Percentiles rank a stretch among this genome's conserved stretches.
phyloP scores from a whole-genome alignment of 1,140 invertebrate species.

The Coelopa frigida region DNA sequence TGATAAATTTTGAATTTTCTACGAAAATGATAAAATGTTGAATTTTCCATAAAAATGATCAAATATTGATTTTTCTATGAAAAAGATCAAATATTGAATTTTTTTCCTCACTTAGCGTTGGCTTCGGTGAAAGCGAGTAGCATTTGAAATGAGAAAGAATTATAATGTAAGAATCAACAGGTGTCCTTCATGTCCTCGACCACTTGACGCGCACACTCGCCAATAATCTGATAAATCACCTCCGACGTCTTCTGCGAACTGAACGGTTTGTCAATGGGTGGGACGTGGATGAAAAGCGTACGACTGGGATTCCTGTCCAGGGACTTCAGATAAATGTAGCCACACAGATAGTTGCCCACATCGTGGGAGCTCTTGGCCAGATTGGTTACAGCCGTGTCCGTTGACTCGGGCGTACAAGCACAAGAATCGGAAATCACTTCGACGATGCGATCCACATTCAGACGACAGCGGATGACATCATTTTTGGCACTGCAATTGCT shows the following conservation, averaged over 20 bases:
- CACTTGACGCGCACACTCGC: conserved; percentile 31
- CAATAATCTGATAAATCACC: conserved; percentile 49
- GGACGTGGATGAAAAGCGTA: conserved; percentile 57
- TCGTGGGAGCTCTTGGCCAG: conserved; percentile 23
- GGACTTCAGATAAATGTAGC: conserved; percentile 57
- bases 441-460: conserved; percentile 48
- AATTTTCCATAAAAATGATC: no score
- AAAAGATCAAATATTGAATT: no score
- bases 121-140: no score
- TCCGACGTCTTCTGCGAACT: conserved; percentile 46
- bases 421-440: conserved; percentile 25
- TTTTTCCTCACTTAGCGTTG: no score
- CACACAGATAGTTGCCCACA: conserved; percentile 52
- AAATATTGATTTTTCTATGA: no score
- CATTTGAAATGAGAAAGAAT: no score
- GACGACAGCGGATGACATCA: conserved; percentile 38
- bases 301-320: conserved; percentile 46
- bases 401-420: conserved; percentile 18
- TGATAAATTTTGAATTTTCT: no score
- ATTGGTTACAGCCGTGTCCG: neutral
- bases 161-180: neutral
- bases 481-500: conserved; percentile 22
- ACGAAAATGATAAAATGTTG: no score
- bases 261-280: conserved; percentile 51
- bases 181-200: conserved; percentile 3